Evolutionary conservation across 2,888 invertebrate genomes (phyloP).

Genomic region (Pristionchus maxplancki): DNA sequence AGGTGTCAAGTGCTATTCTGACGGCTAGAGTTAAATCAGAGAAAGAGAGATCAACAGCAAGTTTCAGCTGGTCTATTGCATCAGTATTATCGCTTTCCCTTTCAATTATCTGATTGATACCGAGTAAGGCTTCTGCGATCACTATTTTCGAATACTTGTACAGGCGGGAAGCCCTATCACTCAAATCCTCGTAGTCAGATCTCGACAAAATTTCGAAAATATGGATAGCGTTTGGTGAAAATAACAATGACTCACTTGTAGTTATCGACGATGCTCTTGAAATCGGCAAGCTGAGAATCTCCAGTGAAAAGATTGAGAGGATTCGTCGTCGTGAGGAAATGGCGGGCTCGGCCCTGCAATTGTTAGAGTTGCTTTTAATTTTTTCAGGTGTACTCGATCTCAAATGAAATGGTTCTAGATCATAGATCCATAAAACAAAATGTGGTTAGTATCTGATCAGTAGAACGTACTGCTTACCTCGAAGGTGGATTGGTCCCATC

Average conservation of each 20-base stretch:
- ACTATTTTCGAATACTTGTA: no score
- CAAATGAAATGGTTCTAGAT: neutral
- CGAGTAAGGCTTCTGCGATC: neutral
- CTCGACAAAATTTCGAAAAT: no score
- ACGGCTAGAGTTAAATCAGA: constrained; percentile 12
- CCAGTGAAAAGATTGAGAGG: constrained; percentile 91
- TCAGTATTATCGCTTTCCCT: neutral
- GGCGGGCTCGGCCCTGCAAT: constrained; percentile 79
- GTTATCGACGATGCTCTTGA: constrained; percentile 86
- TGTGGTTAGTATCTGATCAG: neutral
- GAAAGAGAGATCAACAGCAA: neutral
- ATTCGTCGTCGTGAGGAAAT: constrained; percentile 94
- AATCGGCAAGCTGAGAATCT: constrained; percentile 85
- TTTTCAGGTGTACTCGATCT: no score
- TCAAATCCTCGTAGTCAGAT: no score
- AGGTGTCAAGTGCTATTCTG: neutral
- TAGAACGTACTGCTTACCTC: constrained; percentile 64
- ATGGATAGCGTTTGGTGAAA: neutral
- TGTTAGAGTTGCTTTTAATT: neutral
- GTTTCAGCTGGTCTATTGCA: neutral
- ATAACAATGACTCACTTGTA: constrained; percentile 84
- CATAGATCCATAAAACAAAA: no score
- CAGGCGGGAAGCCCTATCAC: no score
- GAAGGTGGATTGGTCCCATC: constrained; percentile 93
- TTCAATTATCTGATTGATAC: neutral